phyloP scores from a whole-genome alignment of 2,113 vertebrate genomes.

The Hypanus sabinus region DNA sequence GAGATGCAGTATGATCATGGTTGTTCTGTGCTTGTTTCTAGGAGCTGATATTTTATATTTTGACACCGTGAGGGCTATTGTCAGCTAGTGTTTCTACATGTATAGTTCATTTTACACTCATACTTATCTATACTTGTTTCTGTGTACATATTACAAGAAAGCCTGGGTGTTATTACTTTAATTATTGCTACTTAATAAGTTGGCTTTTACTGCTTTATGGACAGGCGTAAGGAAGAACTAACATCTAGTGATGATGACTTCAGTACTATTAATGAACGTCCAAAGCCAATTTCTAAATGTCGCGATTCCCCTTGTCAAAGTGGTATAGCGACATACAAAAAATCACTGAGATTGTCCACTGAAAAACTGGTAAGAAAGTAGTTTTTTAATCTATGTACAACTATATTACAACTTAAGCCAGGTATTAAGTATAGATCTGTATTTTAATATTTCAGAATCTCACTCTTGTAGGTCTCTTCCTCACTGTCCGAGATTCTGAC shows the following conservation, averaged over 20 bases:
- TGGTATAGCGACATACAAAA: constrained; percentile 58
- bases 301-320: constrained; percentile 44
- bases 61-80: neutral
- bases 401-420: neutral
- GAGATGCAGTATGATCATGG: neutral
- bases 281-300: constrained; percentile 52
- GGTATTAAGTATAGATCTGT: neutral
- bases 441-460: neutral
- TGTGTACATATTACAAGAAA: neutral
- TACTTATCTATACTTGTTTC: constrained; percentile 41
- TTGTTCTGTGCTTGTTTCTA: neutral
- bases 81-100: neutral
- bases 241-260: constrained; percentile 55
- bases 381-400: neutral
- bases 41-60: neutral
- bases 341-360: constrained; percentile 80
- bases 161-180: neutral
- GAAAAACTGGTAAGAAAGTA: constrained; percentile 71
- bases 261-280: constrained; percentile 40
- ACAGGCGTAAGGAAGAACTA: constrained; percentile 53
- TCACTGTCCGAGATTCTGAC: too few species aligned
- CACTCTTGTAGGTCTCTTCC: too few species aligned
- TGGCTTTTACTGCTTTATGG: neutral
- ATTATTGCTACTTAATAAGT: neutral
- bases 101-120: neutral